Base-by-base conservation (phyloP, 2,113 vertebrate genomes). In the Emydura subglobosa region DNA sequence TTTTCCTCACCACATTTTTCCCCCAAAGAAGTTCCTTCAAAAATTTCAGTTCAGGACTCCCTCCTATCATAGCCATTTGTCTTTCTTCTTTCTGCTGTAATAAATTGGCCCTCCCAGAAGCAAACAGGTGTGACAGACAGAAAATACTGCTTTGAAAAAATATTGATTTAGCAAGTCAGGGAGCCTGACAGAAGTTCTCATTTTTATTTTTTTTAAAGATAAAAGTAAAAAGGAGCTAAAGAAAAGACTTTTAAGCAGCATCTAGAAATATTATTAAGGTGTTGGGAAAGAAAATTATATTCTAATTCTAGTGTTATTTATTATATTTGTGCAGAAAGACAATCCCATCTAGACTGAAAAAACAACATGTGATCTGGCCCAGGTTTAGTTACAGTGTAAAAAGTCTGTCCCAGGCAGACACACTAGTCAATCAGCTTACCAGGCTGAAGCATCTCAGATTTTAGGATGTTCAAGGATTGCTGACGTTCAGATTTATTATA, bases 51-150 rank as follows among this genome's bases (percentile, higher is more conserved):
- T 49, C 92, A 91, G 89, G 72, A 31, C 78, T 89, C 29, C 86
- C 86, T 89, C 59, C 91, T 94, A 85, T 47, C 85, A 91, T 72
- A 42, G 5, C 27, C 50, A 82, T 95, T 92, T 94, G 87, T 57
- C 39, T 72, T 82, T 65, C 78, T 88, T 55, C 11, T 83, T 61
- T 88, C 34, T 53, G 2, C 53, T 88, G 42, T 74, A 65, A 83
- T 68, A 22, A 57, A 92, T 27, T 85, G 83, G 79, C 51, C 44
- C 79, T 85, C n/a, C 42, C 50, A 93, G 88, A 86, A 87, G 47
- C 4, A 49, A 10, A 57, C 90, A 54, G 55, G 13, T 80, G 31
- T 92, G 82, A 93, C 47, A 47, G 83, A 80, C 21, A 91, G 61
- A 44, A 95, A 25, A 39, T 84, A 84, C 82, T 14, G 2, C 21